Conservation (phyloP, 2,888 invertebrate species). For the Kuschelorhynchus macadamiae region DNA sequence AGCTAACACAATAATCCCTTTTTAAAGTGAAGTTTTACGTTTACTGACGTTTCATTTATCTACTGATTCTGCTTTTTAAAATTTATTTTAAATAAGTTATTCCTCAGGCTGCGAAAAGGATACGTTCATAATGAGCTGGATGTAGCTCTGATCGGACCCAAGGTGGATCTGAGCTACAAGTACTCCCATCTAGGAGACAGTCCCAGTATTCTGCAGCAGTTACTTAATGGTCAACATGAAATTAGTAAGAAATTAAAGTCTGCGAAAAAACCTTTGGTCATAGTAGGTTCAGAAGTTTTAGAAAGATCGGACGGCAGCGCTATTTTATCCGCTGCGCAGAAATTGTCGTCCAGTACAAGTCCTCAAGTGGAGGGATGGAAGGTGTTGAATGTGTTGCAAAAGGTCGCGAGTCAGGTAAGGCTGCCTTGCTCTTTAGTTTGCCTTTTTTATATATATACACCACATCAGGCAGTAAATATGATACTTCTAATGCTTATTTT, state of each 20-base stretch:
- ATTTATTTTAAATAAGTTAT: no score
- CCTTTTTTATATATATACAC: no score
- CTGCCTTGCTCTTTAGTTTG: no score
- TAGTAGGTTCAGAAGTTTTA: constrained; percentile 90
- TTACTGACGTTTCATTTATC: no score
- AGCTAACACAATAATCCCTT: no score
- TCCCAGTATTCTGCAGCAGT: constrained; percentile 79
- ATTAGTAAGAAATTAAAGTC: constrained; percentile 78
- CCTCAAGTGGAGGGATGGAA: constrained; percentile 74
- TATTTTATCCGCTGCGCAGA: constrained; percentile 81
- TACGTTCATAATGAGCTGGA: constrained; percentile 94
- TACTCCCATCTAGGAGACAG: constrained; percentile 92
- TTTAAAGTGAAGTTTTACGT: no score
- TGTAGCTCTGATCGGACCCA: constrained; percentile 87
- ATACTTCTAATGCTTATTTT: no score
- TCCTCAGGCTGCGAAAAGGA: constrained; percentile 87
- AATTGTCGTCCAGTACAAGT: constrained; percentile 76
- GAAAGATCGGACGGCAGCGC: constrained; percentile 84
- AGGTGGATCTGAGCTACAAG: constrained; percentile 93
- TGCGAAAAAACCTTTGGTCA: constrained; percentile 91
- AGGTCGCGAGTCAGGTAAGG: constrained; percentile 83
- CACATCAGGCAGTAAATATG: no score
- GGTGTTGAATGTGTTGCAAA: constrained; percentile 94
- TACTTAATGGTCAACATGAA: constrained; percentile 80
- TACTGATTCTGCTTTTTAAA: no score